Percentiles rank a stretch among this genome's conserved stretches.
phyloP scores from a whole-genome alignment of 2,888 invertebrate genomes.

The Nomada hirtipes region DNA sequence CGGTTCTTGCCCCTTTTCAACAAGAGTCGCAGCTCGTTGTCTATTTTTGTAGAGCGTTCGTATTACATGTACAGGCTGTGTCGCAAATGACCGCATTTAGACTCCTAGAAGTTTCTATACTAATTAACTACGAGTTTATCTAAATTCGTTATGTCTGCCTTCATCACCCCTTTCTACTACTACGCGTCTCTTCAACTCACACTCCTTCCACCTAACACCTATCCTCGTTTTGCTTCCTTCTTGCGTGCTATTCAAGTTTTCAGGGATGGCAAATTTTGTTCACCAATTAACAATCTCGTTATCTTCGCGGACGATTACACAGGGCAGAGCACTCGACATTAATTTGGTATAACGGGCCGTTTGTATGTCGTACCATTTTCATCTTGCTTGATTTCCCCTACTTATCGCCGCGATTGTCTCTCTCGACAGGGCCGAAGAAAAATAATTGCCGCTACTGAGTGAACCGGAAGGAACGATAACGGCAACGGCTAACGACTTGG shows the following conservation, averaged over 20 bases:
- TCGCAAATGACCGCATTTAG: background rate
- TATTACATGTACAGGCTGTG: background rate
- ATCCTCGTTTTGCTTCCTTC: background rate
- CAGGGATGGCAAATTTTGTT: constrained; percentile 46
- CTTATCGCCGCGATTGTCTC: constrained; percentile 52
- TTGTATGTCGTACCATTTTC: constrained; percentile 35
- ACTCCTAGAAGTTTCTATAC: constrained; percentile 49
- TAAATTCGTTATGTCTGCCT: background rate
- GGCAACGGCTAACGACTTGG: constrained; percentile 48
- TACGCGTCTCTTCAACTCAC: too few species aligned
- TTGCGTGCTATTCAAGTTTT: constrained; percentile 7
- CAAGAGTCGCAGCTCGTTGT: background rate
- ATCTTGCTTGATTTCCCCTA: constrained; percentile 44
- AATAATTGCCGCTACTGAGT: constrained; percentile 59
- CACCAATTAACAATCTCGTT: constrained; percentile 70
- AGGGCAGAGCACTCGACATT: constrained; percentile 54
- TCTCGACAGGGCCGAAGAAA: constrained; percentile 39
- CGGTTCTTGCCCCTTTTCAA: background rate
- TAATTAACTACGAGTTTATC: constrained; percentile 56
- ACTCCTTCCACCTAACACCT: too few species aligned
- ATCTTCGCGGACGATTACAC: constrained; percentile 66
- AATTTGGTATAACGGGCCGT: constrained; percentile 47
- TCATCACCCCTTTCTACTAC: constrained; percentile 3
- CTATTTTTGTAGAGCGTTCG: constrained; percentile 14
- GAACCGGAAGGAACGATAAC: constrained; percentile 61